Evolutionary conservation across 2,888 invertebrate genomes (phyloP).

Genomic region (Emesis furor): DNA sequence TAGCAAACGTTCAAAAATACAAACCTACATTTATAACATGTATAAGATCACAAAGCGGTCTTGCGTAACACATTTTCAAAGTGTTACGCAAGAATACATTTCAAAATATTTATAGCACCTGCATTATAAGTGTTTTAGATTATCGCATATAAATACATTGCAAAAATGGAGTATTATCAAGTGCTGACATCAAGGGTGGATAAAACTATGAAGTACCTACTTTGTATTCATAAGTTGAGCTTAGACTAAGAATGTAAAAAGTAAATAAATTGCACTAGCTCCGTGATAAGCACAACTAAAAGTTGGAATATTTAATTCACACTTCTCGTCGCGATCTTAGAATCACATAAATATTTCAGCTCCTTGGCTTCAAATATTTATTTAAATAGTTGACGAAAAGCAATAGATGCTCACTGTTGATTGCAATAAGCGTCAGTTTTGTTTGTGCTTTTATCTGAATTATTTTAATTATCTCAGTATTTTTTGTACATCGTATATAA

Average conservation of each 20-base stretch:
- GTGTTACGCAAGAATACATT: too few species aligned
- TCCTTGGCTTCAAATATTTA: conserved; percentile 17
- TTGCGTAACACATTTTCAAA: too few species aligned
- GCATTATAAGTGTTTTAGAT: too few species aligned
- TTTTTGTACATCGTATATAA: too few species aligned
- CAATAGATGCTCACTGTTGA: background rate
- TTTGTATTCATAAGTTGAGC: background rate
- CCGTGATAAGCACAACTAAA: conserved; percentile 8
- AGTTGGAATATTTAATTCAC: conserved; percentile 22
- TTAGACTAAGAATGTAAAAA: conserved; percentile 12
- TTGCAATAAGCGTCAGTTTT: background rate
- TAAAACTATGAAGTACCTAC: too few species aligned
- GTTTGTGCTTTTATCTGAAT: background rate
- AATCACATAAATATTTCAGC: conserved; percentile 14
- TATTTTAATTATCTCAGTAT: background rate
- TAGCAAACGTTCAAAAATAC: too few species aligned
- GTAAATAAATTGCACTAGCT: background rate
- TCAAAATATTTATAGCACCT: too few species aligned
- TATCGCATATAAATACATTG: too few species aligned
- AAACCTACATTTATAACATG: too few species aligned
- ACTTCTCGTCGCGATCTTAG: conserved; percentile 18
- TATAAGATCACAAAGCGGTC: too few species aligned
- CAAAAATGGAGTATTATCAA: too few species aligned
- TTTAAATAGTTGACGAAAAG: conserved; percentile 22
- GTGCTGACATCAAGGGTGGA: too few species aligned